A percentile compares a stretch with the other conserved stretches of the same genome.
phyloP scores from a whole-genome alignment of 2,113 vertebrate species.

The Crotalus helleri region DNA sequence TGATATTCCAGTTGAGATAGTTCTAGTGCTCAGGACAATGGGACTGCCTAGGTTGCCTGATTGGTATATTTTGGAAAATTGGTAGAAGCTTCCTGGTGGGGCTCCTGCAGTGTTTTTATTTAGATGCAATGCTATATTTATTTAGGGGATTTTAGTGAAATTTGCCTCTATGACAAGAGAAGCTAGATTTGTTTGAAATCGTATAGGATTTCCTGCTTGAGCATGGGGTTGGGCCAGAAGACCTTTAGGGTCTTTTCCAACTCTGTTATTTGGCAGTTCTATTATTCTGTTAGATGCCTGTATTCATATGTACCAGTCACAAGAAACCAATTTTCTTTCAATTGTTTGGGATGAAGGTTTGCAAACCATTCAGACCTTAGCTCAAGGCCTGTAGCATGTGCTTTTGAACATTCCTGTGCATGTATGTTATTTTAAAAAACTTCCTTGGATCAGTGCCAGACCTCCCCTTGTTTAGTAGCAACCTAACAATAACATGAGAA shows the following conservation, averaged over 20 bases:
- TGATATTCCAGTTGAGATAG: background rate
- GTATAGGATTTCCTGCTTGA: too few species aligned
- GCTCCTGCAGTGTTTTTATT: background rate
- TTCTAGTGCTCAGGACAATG: background rate
- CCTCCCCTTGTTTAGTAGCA: background rate
- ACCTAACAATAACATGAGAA: conserved; percentile 20
- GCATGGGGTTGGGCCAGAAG: too few species aligned
- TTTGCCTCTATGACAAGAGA: background rate
- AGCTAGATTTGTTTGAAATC: background rate
- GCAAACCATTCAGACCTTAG: background rate
- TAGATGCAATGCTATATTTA: background rate
- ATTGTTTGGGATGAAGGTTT: background rate
- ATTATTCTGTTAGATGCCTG: background rate
- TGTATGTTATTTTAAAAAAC: conserved; percentile 2
- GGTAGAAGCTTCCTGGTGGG: background rate
- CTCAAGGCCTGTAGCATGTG: background rate
- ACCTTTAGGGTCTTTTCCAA: too few species aligned
- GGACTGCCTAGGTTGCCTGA: background rate
- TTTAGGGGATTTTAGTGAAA: background rate
- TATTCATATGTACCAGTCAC: background rate
- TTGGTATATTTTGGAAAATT: background rate
- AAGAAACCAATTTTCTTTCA: background rate
- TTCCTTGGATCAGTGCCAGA: background rate
- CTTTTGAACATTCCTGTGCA: background rate
- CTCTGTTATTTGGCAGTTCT: too few species aligned